A percentile compares a stretch with the other conserved stretches of the same genome.
These are phyloP conservation scores for Dicrostonyx torquatus DNA, from an alignment of 2,797 vertebrate genomes.

Conservation along the genomic window DNA sequence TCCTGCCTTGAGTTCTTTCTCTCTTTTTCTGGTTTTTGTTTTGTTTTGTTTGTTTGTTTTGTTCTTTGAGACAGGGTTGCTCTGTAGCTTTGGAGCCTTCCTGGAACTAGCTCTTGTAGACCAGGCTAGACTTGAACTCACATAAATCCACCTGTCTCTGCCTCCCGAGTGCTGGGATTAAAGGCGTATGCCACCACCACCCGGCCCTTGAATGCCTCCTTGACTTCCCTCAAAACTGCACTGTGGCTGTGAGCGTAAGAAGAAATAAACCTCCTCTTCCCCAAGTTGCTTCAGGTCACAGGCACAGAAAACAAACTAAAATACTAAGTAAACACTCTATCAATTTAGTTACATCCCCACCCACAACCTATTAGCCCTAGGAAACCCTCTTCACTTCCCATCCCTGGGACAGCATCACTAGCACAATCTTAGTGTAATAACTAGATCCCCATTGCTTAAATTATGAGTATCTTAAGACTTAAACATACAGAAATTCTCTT, in stretches of 20 bases:
- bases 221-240: not conserved
- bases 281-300: not conserved
- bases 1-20: not conserved
- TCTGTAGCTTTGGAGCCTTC: too few species aligned
- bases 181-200: too few species aligned
- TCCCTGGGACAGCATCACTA: not conserved
- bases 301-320: not conserved
- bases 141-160: too few species aligned
- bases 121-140: too few species aligned
- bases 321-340: not conserved
- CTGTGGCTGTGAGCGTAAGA: not conserved
- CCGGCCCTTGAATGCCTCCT: too few species aligned
- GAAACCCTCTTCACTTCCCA: not conserved
- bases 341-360: not conserved
- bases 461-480: constrained; percentile 16
- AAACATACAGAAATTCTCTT: not conserved
- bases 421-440: not conserved
- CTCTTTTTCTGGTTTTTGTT: too few species aligned
- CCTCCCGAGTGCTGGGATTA: too few species aligned
- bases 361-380: not conserved
- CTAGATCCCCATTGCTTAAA: not conserved
- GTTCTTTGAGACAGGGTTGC: too few species aligned
- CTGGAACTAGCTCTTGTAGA: too few species aligned
- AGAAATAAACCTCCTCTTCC: not conserved
- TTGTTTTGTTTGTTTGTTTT: too few species aligned